These are phyloP conservation scores for Tachystola acroxantha DNA, from an alignment of 2,888 invertebrate genomes.

Conservation along the genomic window DNA sequence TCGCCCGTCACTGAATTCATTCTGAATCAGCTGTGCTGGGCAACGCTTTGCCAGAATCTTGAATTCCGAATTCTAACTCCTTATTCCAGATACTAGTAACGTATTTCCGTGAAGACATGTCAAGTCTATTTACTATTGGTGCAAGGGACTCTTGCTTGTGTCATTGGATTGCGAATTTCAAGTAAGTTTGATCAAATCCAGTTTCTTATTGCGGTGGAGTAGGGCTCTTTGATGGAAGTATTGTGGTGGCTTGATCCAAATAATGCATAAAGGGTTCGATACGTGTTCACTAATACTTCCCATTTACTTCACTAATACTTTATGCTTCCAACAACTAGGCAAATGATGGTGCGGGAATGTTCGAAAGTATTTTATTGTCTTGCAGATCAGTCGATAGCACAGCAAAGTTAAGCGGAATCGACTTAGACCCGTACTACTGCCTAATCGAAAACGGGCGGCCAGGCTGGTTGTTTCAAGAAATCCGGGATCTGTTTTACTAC, in stretches of 20 bases:
- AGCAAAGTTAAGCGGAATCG: conserved; percentile 70
- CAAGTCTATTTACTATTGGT: conserved; percentile 55
- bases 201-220: too few species aligned
- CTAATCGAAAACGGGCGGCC: conserved; percentile 83
- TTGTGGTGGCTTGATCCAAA: too few species aligned
- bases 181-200: too few species aligned
- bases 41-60: neutral
- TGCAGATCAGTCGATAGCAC: conserved; percentile 73
- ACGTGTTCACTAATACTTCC: too few species aligned
- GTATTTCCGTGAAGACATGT: conserved; percentile 50
- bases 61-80: too few species aligned
- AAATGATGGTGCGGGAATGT: too few species aligned
- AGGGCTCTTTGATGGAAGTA: too few species aligned
- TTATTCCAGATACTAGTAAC: conserved; percentile 37
- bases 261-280: too few species aligned
- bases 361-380: too few species aligned
- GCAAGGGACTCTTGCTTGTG: conserved; percentile 46
- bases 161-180: conserved; percentile 58
- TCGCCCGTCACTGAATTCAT: neutral
- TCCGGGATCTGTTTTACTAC: conserved; percentile 87
- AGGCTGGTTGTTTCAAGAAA: conserved; percentile 84
- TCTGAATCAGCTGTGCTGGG: neutral
- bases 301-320: too few species aligned
- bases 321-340: too few species aligned
- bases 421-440: conserved; percentile 83